Evolutionary conservation across 2,797 vertebrate species (phyloP).

Genomic region (Pipistrellus nathusii): DNA sequence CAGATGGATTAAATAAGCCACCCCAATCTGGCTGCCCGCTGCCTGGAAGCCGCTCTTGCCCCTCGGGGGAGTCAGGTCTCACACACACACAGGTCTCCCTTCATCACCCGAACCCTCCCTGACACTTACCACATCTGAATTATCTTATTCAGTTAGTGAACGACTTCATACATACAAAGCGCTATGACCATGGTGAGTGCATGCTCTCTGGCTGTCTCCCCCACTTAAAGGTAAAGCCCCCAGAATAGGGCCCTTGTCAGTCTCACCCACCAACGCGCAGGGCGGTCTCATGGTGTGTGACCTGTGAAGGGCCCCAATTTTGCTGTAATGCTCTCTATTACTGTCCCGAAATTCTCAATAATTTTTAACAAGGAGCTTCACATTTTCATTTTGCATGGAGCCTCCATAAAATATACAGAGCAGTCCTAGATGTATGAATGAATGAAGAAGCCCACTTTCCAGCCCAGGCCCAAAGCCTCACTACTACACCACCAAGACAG

Average conservation of each 20-base stretch:
- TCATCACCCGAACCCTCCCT: background rate
- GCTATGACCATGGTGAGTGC: background rate
- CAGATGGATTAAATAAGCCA: background rate
- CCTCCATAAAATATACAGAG: background rate
- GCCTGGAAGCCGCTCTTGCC: background rate
- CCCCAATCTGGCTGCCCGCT: background rate
- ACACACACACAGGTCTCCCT: background rate
- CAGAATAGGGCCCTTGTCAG: background rate
- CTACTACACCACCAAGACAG: background rate
- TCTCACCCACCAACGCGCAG: background rate
- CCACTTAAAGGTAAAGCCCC: background rate
- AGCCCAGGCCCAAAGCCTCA: background rate
- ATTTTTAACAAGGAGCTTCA: background rate
- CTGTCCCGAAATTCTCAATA: background rate
- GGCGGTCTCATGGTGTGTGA: background rate
- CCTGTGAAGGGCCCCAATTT: too few relatives aligned
- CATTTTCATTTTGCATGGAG: background rate
- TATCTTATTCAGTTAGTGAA: background rate
- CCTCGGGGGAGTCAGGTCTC: background rate
- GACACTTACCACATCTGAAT: background rate
- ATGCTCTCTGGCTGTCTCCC: background rate
- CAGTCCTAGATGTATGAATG: background rate
- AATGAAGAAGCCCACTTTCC: background rate
- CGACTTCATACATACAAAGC: background rate
- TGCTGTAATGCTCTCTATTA: background rate